These are phyloP conservation scores for Tridacna crocea DNA, from an alignment of 2,888 invertebrate genomes.

Conservation along the genomic window DNA sequence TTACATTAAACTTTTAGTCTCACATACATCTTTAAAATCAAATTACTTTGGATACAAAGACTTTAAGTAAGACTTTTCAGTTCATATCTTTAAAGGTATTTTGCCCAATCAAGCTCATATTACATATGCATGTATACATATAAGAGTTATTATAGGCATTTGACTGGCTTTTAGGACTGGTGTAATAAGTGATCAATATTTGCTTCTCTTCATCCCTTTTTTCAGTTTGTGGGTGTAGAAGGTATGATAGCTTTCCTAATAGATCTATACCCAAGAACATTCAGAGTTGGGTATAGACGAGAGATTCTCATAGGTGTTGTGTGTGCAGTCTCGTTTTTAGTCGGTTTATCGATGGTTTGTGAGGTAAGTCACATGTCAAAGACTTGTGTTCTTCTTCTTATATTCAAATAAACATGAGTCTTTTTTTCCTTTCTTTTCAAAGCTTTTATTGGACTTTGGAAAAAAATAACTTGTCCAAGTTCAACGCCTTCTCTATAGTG, in stretches of 20 bases:
- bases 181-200: too few relatives aligned
- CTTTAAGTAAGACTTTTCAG: too few relatives aligned
- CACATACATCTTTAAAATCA: too few relatives aligned
- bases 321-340: conserved; percentile 86
- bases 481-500: too few relatives aligned
- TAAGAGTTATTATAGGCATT: too few relatives aligned
- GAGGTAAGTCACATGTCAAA: conserved; percentile 84
- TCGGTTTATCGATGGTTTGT: conserved; percentile 87
- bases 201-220: not conserved
- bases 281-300: conserved; percentile 87
- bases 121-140: too few relatives aligned
- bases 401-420: not conserved
- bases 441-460: not conserved
- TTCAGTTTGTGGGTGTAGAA: conserved; percentile 86
- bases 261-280: conserved; percentile 86
- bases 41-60: too few relatives aligned
- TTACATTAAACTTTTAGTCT: too few relatives aligned
- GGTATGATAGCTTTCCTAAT: conserved; percentile 87
- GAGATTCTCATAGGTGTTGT: conserved; percentile 86
- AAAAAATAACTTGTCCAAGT: not conserved
- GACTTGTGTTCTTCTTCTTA: not conserved
- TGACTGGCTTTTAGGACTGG: too few relatives aligned
- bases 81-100: too few relatives aligned
- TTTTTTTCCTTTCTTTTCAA: not conserved
- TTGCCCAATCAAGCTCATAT: too few relatives aligned